phyloP scores from a whole-genome alignment of 2,888 invertebrate genomes.

The Morinoia aosen region DNA sequence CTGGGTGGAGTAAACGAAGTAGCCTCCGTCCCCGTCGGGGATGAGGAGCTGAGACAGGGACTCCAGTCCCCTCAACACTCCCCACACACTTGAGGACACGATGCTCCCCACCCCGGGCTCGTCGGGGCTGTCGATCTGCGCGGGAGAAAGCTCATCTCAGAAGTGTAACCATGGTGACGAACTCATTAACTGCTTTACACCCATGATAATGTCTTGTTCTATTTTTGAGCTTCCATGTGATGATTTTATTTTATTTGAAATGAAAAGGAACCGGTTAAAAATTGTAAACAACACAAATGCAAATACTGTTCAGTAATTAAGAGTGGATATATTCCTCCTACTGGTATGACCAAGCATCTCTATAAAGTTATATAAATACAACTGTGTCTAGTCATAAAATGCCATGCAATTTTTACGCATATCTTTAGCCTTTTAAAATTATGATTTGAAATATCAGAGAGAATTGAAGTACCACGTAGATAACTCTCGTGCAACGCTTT shows the following conservation, averaged over 20 bases:
- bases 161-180: not conserved
- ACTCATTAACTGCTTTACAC: not conserved
- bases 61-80: conserved; percentile 86
- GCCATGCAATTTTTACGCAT: no score
- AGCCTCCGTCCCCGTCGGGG: conserved; percentile 71
- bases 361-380: no score
- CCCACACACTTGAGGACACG: conserved; percentile 80
- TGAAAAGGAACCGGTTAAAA: not conserved
- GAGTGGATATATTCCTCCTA: not conserved
- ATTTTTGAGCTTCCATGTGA: not conserved
- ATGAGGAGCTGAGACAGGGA: conserved; percentile 85
- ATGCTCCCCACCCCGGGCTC: conserved; percentile 70
- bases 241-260: not conserved
- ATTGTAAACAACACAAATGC: not conserved
- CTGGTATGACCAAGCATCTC: no score
- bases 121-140: conserved; percentile 70
- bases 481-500: no score
- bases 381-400: no score
- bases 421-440: no score
- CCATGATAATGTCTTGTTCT: not conserved
- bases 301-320: not conserved
- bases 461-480: no score
- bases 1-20: conserved; percentile 78
- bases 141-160: not conserved
- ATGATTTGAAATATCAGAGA: no score